phyloP scores from a whole-genome alignment of 2,888 invertebrate genomes.

The Caenorhabditis imperialis region DNA sequence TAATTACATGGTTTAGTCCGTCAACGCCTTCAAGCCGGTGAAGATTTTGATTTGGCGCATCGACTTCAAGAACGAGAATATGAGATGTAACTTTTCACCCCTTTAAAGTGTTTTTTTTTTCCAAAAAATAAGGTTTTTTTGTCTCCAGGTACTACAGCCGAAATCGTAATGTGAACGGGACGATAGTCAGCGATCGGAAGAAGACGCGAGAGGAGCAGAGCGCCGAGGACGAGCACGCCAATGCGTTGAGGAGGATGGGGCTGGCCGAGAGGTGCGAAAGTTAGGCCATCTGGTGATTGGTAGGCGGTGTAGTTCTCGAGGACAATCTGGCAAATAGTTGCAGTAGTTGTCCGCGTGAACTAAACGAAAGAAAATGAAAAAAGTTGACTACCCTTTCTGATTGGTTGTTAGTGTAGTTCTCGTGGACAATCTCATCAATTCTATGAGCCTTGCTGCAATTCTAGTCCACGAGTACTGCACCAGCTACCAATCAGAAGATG shows the following conservation, averaged over 20 bases:
- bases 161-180: constrained; percentile 53
- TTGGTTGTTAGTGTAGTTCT: no score
- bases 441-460: no score
- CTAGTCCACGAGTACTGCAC: no score
- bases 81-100: constrained; percentile 19
- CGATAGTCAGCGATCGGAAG: constrained; percentile 50
- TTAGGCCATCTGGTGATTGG: no score
- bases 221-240: constrained; percentile 38
- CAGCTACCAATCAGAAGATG: no score
- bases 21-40: constrained; percentile 44
- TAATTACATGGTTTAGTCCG: no score
- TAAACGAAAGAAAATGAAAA: not conserved
- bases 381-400: no score
- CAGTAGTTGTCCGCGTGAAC: no score
- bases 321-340: no score
- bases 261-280: constrained; percentile 21
- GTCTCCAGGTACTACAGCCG: constrained; percentile 48
- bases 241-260: constrained; percentile 26
- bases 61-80: constrained; percentile 43
- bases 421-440: no score
- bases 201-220: constrained; percentile 47
- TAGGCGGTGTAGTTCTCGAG: no score
- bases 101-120: not conserved
- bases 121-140: no score
- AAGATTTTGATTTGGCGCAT: constrained; percentile 48